These are phyloP conservation scores for Odontamblyopus rebecca DNA, from an alignment of 2,797 vertebrate genomes.

Conservation along the genomic window DNA sequence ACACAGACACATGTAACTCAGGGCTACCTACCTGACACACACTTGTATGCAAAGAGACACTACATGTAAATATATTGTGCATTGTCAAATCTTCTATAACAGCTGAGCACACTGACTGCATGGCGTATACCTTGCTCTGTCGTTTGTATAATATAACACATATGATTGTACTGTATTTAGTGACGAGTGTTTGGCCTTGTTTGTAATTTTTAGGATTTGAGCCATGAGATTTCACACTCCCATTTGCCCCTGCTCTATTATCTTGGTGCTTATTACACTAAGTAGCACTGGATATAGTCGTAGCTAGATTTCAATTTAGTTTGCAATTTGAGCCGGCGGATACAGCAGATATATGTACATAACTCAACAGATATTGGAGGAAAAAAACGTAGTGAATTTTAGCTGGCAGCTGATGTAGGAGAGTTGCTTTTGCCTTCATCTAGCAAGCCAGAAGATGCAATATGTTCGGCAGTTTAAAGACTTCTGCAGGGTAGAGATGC, in stretches of 20 bases:
- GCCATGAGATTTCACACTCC: slow-evolving; percentile 39
- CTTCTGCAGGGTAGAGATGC: slow-evolving; percentile 20
- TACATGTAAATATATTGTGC: slow-evolving; percentile 26
- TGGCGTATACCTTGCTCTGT: slow-evolving; percentile 22
- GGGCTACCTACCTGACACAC: slow-evolving; percentile 68
- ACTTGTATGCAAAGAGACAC: slow-evolving; percentile 33
- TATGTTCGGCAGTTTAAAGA: slow-evolving; percentile 28
- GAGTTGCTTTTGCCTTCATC: slow-evolving; percentile 13
- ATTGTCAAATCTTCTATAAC: slow-evolving; percentile 4
- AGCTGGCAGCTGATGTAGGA: slow-evolving; percentile 24
- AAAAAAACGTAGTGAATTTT: background rate
- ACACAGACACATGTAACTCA: slow-evolving; percentile 59
- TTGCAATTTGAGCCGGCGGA: slow-evolving; percentile 19
- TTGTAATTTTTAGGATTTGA: slow-evolving; percentile 57
- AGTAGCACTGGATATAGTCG: slow-evolving; percentile 48
- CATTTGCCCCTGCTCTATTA: slow-evolving; percentile 18
- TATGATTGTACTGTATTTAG: slow-evolving; percentile 39
- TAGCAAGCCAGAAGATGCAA: slow-evolving; percentile 29
- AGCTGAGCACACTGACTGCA: slow-evolving; percentile 39
- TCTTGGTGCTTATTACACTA: slow-evolving; percentile 46
- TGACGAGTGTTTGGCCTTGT: slow-evolving; percentile 41
- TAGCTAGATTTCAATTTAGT: slow-evolving; percentile 22
- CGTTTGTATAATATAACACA: slow-evolving; percentile 24
- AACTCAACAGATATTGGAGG: slow-evolving; percentile 16
- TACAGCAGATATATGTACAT: slow-evolving; percentile 18